Conservation (phyloP, 2,888 invertebrate genomes). For the Netelia virgata region DNA sequence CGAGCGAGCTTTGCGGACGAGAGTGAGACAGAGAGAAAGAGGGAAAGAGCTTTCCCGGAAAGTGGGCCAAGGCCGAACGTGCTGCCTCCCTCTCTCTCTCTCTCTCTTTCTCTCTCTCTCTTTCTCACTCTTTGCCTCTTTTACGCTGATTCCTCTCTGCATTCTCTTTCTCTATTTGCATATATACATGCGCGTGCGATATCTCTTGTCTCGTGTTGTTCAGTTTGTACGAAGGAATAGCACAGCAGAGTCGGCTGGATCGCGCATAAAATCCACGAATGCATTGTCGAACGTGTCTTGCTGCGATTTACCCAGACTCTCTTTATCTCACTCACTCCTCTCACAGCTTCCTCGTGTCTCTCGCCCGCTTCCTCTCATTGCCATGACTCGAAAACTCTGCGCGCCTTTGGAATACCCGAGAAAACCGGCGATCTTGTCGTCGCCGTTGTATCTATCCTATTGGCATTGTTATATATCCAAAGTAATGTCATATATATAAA, state of each 20-base stretch:
- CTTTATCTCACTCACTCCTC: slow-evolving; percentile 4
- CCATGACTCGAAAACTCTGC: slow-evolving; percentile 52
- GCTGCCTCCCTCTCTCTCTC: slow-evolving; percentile 49
- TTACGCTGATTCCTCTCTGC: slow-evolving; percentile 26
- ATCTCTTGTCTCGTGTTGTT: slow-evolving; percentile 60
- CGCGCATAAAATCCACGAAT: slow-evolving; percentile 62
- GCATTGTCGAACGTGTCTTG: slow-evolving; percentile 69
- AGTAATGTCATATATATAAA: neutral
- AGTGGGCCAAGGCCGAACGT: slow-evolving; percentile 67
- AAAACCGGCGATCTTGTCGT: slow-evolving; percentile 45
- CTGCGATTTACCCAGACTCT: slow-evolving; percentile 59
- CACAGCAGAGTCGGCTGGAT: slow-evolving; percentile 39
- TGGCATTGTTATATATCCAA: slow-evolving; percentile 27
- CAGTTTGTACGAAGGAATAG: slow-evolving; percentile 55
- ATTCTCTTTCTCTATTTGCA: slow-evolving; percentile 15
- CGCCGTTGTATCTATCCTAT: slow-evolving; percentile 40
- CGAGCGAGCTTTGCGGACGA: slow-evolving; percentile 51
- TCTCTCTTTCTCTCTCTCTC: slow-evolving; percentile 45
- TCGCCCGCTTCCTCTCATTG: slow-evolving; percentile 28
- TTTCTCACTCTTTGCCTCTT: slow-evolving; percentile 30
- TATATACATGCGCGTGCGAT: slow-evolving; percentile 29
- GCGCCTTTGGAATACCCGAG: slow-evolving; percentile 27
- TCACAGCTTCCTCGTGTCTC: neutral
- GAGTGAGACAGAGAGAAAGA: slow-evolving; percentile 16
- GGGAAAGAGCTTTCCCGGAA: slow-evolving; percentile 56